A percentile compares a stretch with the other conserved stretches of the same genome.
phyloP scores from a whole-genome alignment of 2,113 vertebrate genomes.

The Chionomys nivalis region DNA sequence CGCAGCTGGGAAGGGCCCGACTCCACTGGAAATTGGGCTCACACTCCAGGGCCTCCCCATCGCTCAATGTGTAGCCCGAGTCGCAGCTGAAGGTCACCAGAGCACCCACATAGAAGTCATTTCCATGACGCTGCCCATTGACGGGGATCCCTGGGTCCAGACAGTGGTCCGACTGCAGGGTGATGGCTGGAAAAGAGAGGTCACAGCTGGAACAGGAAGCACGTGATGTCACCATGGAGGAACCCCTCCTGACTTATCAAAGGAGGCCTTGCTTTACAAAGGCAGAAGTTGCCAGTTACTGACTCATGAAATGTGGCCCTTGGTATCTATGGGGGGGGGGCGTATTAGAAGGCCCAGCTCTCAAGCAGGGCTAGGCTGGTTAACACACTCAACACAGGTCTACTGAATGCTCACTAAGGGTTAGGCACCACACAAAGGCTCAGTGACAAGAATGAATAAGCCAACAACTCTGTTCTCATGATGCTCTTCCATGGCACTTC shows the following conservation, averaged over 20 bases:
- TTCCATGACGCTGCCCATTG: slow-evolving; percentile 95
- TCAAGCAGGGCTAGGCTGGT: neutral
- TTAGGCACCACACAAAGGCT: neutral
- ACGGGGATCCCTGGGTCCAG: slow-evolving; percentile 97
- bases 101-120: slow-evolving; percentile 97
- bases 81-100: slow-evolving; percentile 97
- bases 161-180: slow-evolving; percentile 97
- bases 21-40: slow-evolving; percentile 99
- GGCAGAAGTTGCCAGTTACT: neutral
- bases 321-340: neutral
- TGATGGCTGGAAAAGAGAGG: slow-evolving; percentile 89
- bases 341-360: neutral
- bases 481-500: neutral
- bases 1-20: slow-evolving; percentile 95
- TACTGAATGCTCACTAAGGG: neutral
- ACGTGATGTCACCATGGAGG: neutral
- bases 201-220: neutral
- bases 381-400: neutral
- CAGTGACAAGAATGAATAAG: neutral
- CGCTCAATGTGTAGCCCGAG: slow-evolving; percentile 95
- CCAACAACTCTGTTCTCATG: neutral
- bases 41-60: slow-evolving; percentile 93
- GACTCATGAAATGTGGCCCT: neutral
- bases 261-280: neutral
- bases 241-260: neutral